Evolutionary conservation across 1,140 invertebrate species (phyloP).

Genomic region (Ips nitidus): DNA sequence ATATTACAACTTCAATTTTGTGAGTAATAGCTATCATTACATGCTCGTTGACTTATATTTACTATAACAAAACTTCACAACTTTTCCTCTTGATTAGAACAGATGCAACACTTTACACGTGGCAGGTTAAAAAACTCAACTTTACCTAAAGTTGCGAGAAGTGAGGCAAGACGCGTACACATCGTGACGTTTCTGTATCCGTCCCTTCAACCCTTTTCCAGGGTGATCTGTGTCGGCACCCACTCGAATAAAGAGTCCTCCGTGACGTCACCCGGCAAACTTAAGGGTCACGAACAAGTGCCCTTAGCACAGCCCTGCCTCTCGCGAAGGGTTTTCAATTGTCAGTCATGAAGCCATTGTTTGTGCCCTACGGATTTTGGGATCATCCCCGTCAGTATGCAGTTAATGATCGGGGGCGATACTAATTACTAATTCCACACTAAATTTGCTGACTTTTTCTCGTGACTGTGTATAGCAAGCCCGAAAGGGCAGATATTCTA

Average conservation of each 20-base stretch:
- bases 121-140: too few species aligned
- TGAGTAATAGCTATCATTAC: too few species aligned
- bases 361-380: slow-evolving; percentile 3
- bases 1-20: too few species aligned
- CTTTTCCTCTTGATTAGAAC: too few species aligned
- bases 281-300: slow-evolving; percentile 27
- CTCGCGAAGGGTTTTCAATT: slow-evolving; percentile 23
- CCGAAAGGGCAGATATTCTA: too few species aligned
- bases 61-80: too few species aligned
- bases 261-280: slow-evolving; percentile 19
- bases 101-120: too few species aligned
- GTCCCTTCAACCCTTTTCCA: slow-evolving; percentile 5
- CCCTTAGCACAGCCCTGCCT: slow-evolving; percentile 21
- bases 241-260: slow-evolving; percentile 19
- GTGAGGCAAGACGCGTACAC: too few species aligned
- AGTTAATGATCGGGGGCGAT: slow-evolving; percentile 4
- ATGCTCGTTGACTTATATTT: too few species aligned
- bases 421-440: slow-evolving; percentile 4
- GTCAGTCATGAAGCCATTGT: slow-evolving; percentile 24
- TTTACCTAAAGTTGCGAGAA: too few species aligned
- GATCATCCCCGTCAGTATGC: background rate
- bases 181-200: too few species aligned
- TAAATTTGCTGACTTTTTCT: background rate
- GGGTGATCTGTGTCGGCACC: slow-evolving; percentile 16
- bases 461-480: too few species aligned